A percentile compares a stretch with the other conserved stretches of the same genome.
Conservation (phyloP, 2,113 vertebrate genomes). For the Mobula hypostoma region DNA sequence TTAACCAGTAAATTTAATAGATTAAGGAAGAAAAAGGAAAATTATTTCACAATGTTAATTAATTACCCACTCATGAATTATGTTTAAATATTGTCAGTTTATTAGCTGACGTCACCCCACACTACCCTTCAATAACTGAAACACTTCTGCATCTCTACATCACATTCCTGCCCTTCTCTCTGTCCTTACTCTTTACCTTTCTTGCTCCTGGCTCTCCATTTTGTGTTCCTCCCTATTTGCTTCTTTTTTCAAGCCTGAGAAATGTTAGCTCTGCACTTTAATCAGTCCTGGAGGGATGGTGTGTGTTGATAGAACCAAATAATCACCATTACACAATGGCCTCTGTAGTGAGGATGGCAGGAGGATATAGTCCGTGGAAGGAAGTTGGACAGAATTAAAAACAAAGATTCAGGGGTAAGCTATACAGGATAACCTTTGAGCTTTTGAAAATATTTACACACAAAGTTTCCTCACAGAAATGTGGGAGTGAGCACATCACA, state of each 20-base stretch:
- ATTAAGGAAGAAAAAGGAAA: not conserved
- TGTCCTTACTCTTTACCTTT: not conserved
- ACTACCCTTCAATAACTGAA: not conserved
- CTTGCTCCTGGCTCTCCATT: not conserved
- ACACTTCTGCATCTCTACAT: not conserved
- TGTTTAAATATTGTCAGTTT: not conserved
- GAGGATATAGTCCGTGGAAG: not conserved
- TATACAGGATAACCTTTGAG: not conserved
- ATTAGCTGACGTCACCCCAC: not conserved
- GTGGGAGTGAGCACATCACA: not conserved
- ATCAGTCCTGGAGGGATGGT: not conserved
- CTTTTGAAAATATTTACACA: slow-evolving; percentile 25
- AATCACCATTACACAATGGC: not conserved
- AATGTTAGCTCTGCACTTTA: not conserved
- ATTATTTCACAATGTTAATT: not conserved
- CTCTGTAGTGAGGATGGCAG: not conserved
- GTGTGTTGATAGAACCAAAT: not conserved
- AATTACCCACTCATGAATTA: not conserved
- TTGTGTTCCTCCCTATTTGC: not conserved
- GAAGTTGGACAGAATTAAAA: not conserved
- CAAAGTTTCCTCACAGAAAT: not conserved
- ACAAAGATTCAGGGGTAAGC: not conserved
- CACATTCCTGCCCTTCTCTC: not conserved
- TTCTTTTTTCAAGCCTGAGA: not conserved
- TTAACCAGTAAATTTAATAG: not conserved